Conservation (phyloP, 2,797 vertebrate species). For the Nannoperca australis region DNA sequence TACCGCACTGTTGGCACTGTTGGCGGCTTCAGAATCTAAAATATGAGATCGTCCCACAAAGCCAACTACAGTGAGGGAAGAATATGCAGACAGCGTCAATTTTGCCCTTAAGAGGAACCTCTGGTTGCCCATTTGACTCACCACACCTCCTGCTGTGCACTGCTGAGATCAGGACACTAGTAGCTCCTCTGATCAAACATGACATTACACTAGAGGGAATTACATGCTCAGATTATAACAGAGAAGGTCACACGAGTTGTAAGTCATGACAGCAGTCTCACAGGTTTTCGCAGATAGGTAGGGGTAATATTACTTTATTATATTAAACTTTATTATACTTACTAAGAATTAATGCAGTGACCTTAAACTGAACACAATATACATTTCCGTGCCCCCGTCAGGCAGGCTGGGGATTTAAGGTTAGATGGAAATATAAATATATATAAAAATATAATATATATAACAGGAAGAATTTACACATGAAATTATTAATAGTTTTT, state of each 20-base stretch:
- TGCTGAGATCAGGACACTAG: constrained; percentile 85
- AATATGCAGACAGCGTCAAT: constrained; percentile 83
- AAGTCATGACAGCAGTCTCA: constrained; percentile 79
- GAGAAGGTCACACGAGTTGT: constrained; percentile 86
- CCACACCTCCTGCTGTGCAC: constrained; percentile 82
- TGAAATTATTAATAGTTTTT: neutral
- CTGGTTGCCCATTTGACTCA: constrained; percentile 83
- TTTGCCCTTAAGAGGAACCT: constrained; percentile 85
- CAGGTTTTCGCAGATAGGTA: constrained; percentile 69
- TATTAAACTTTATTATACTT: too few species aligned
- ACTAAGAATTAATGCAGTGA: constrained; percentile 75
- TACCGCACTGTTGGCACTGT: neutral
- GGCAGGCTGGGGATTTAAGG: constrained; percentile 29
- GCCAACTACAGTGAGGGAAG: constrained; percentile 57
- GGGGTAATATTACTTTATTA: constrained; percentile 71
- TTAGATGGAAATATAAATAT: constrained; percentile 29
- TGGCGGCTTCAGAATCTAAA: constrained; percentile 21
- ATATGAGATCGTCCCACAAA: constrained; percentile 52
- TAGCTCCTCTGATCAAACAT: constrained; percentile 88
- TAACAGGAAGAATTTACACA: constrained; percentile 6
- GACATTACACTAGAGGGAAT: constrained; percentile 87
- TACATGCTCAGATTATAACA: constrained; percentile 85
- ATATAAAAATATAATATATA: too few species aligned
- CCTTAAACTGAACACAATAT: constrained; percentile 66
- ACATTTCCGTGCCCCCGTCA: constrained; percentile 21